These are phyloP conservation scores for Poicephalus meyeri DNA, from an alignment of 2,113 vertebrate genomes.

Conservation along the genomic window DNA sequence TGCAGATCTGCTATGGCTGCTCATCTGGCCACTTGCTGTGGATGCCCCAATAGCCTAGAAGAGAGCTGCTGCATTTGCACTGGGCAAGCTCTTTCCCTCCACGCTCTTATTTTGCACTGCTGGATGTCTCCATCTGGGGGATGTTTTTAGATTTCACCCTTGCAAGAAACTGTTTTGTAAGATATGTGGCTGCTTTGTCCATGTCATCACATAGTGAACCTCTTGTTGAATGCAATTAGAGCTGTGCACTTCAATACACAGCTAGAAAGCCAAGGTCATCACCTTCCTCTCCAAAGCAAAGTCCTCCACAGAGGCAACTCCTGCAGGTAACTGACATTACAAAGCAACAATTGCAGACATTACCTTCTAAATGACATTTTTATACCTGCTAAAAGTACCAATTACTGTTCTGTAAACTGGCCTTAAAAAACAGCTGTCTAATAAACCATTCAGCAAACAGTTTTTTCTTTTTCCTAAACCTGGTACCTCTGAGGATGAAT, in stretches of 20 bases:
- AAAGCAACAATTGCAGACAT: background rate
- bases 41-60: background rate
- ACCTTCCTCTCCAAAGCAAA: background rate
- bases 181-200: background rate
- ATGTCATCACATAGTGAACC: background rate
- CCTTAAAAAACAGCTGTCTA: background rate
- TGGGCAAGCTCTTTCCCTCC: background rate
- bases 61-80: background rate
- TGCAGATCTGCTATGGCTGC: background rate
- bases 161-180: background rate
- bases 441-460: background rate
- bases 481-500: background rate
- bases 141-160: background rate
- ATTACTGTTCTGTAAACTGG: background rate
- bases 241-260: background rate
- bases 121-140: background rate
- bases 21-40: accelerated
- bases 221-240: background rate
- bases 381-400: background rate
- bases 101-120: background rate
- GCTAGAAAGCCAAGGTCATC: background rate
- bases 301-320: background rate
- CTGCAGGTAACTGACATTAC: background rate
- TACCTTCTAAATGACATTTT: background rate
- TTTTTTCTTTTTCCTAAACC: background rate